Evolutionary conservation across 2,888 invertebrate species (phyloP).

Genomic region (Cataglyphis albicans): DNA sequence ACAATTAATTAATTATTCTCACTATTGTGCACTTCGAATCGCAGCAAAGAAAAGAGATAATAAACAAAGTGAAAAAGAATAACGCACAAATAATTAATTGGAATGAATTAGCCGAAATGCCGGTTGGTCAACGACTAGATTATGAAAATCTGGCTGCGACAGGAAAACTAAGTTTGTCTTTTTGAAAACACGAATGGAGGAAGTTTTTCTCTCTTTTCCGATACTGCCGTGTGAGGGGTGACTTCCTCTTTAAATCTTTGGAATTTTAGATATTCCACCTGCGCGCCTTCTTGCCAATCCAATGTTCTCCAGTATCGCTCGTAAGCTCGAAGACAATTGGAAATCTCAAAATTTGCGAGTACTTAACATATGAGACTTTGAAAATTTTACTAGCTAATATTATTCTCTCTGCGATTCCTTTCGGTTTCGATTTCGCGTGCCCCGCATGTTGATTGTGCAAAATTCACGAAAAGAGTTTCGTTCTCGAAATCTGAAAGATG

Average conservation of each 20-base stretch:
- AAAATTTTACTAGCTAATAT: conserved; percentile 26
- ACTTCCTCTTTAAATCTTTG: conserved; percentile 65
- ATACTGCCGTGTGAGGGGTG: conserved; percentile 11
- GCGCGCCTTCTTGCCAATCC: not conserved
- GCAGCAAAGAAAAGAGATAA: not conserved
- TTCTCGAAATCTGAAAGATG: conserved; percentile 19
- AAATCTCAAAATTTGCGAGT: conserved; percentile 43
- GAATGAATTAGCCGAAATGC: conserved; percentile 29
- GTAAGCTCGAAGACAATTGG: conserved; percentile 40
- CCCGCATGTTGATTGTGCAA: conserved; percentile 21
- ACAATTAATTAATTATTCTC: conserved; percentile 22
- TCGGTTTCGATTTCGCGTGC: conserved; percentile 11
- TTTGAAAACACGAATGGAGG: conserved; percentile 65
- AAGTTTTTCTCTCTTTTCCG: conserved; percentile 43
- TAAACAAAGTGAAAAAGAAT: conserved; percentile 3
- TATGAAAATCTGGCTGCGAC: conserved; percentile 61
- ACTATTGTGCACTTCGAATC: not conserved
- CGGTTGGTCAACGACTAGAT: conserved; percentile 57
- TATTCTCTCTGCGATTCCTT: not conserved
- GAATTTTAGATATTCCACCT: conserved; percentile 59
- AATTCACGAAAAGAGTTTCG: conserved; percentile 18
- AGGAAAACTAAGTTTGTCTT: conserved; percentile 67
- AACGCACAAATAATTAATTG: conserved; percentile 14
- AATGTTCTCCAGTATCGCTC: conserved; percentile 17
- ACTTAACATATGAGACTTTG: conserved; percentile 32